Percentiles rank a stretch among this genome's conserved stretches.
Conservation (phyloP, 2,797 vertebrate genomes). For the Micrastur ruficollis region DNA sequence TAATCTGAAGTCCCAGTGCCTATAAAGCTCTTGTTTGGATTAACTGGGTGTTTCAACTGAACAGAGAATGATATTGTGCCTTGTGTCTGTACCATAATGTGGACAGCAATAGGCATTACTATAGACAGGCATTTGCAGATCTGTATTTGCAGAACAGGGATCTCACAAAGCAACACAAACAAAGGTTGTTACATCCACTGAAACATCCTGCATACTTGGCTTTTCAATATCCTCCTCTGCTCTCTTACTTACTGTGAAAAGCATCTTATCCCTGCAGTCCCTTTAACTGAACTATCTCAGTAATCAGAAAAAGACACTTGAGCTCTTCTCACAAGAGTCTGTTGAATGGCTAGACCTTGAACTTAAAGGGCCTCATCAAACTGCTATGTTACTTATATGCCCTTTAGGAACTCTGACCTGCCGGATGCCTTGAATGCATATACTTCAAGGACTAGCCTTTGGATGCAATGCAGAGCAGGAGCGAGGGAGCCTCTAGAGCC, state of each 20-base stretch:
- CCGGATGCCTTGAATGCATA: not conserved
- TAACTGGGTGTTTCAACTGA: not conserved
- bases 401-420: not conserved
- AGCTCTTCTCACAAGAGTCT: not conserved
- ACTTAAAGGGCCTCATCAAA: not conserved
- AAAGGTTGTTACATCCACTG: not conserved
- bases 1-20: not conserved
- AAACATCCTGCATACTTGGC: not conserved
- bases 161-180: not conserved
- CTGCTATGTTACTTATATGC: rapidly evolving
- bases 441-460: not conserved
- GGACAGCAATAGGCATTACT: not conserved
- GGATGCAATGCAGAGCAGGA: not conserved
- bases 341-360: not conserved
- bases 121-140: not conserved
- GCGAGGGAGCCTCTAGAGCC: not conserved
- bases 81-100: not conserved
- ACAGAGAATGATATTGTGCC: not conserved
- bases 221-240: not conserved
- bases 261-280: not conserved
- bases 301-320: not conserved
- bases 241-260: not conserved
- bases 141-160: not conserved
- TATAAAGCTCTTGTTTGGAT: not conserved
- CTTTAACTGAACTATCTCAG: not conserved